These are phyloP conservation scores for Psilopsiagon aurifrons DNA, from an alignment of 2,113 vertebrate species.

Conservation along the genomic window DNA sequence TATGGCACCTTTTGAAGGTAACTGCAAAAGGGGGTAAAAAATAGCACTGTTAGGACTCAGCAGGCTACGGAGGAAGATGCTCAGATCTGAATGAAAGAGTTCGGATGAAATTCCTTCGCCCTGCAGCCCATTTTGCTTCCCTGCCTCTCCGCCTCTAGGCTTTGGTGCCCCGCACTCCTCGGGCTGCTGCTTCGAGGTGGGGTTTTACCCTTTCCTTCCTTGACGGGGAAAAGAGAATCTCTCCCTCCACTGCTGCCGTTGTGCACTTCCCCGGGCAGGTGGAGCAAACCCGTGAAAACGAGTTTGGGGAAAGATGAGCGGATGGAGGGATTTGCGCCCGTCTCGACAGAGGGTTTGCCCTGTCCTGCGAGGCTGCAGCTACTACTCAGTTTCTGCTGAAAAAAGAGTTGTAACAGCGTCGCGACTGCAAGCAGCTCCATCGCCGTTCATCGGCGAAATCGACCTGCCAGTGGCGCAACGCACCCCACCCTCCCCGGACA, in stretches of 20 bases:
- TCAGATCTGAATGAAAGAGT: not conserved
- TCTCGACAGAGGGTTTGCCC: not conserved
- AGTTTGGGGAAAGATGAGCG: not conserved
- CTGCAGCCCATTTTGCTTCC: not conserved
- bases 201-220: not conserved
- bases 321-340: not conserved
- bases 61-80: not conserved
- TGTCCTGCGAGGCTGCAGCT: not conserved
- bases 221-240: rapidly evolving
- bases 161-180: not conserved
- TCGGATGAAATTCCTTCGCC: not conserved
- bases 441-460: not conserved
- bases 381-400: not conserved
- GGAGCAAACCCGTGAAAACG: not conserved
- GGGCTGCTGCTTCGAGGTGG: not conserved
- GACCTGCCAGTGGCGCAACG: not conserved
- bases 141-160: too few species aligned
- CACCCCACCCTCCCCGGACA: not conserved
- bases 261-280: not conserved
- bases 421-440: not conserved
- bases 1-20: not conserved
- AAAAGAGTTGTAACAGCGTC: not conserved
- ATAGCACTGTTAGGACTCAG: not conserved
- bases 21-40: not conserved
- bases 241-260: not conserved